Base-by-base conservation (phyloP, 2,113 vertebrate species). In the Taurulus bubalis region DNA sequence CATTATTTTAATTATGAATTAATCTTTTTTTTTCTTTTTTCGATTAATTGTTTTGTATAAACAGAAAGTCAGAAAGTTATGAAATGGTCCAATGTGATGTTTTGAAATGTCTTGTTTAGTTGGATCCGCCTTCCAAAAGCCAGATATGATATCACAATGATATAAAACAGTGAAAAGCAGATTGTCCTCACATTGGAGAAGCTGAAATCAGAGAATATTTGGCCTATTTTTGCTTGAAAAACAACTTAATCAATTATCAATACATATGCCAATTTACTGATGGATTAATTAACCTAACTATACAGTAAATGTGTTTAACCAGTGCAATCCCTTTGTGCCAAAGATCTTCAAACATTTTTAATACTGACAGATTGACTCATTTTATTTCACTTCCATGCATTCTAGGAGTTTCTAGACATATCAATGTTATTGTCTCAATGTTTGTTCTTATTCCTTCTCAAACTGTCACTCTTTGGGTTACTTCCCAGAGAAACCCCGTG, bases 401-500 rank as follows among this genome's bases (percentile, higher is more conserved):
- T 30, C 14, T 0, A 18, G 59, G 9, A 24, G 79, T 70, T 58
- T 72, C 11, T 8, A 60, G 11, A 56, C 15, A 71, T 6, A 69
- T n/a, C 2, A 8, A 64, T 77, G 15, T 7, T 56, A 53, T 63
- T 77, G 20, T 47, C 49, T 40, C 32, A 32, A 55, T 83, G 65
- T 85, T 68, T 68, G 42, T 71, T n/a, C 71, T 81, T 36, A 42
- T 40, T 87, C 32, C 49, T 40, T 56, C 30, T 68, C 56, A 85
- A 83, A 60, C 70, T 85, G 82, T 80, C 72, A 71, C 74, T 71
- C 77, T 86, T 72, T 71, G 65, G 77, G 71, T 80, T 75, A 36
- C 70, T 85, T 87, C 87, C 55, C 85, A 77, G 64, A 73, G 64
- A 85, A 82, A 91, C 74, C 71, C 60, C 81, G 9, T 18, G 77